Evolutionary conservation across 2,888 invertebrate species (phyloP), one percentile per base, ranked within the genome.

Genomic region (Platerodrilus igneus): DNA sequence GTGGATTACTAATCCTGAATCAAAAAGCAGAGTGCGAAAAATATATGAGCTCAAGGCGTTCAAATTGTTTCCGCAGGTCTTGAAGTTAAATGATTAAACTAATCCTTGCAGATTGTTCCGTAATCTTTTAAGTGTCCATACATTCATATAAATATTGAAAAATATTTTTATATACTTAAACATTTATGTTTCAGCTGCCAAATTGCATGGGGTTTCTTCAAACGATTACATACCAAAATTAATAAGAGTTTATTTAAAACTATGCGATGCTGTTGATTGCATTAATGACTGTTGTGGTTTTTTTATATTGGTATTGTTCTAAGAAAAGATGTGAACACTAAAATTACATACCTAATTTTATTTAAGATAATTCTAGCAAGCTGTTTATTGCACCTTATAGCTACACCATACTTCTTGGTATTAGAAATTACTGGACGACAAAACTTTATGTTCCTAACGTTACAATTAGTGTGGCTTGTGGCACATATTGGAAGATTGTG

Each of bases 351-450:
- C n/a, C n/a, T n/a, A n/a, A n/a, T 18, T 21, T 27, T 9, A 4
- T 44, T 49, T 10, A 28, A 54, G 54, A 48, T 54, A 1, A 69
- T 73, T 16, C 58, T 74, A 11, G 62, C 72, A 2, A 74, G 75
- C 1, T 75, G 75, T 29, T 58, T 76, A 3, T 59, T 77, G 29
- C 77, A 77, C 50, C 52, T 77, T 22, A 71, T 76, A 10, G 74
- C 76, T 29, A 76, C 76, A 0, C 70, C 74, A 0, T 77, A 76
- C 48, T 74, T 76, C 52, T 53, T 76, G 1, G 69, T 75, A 41
- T 53, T 70, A 41, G 73, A 73, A 52, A 57, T 71, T 18, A 57
- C 66, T 5, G 66, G 59, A 15, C 67, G 64, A 36, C 67, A 41
- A 9, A 67, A 41, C 38, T 60, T 62, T 44, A 60, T 70, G 11